phyloP scores from a whole-genome alignment of 2,888 invertebrate genomes.

The Pseudococcus viburni region DNA sequence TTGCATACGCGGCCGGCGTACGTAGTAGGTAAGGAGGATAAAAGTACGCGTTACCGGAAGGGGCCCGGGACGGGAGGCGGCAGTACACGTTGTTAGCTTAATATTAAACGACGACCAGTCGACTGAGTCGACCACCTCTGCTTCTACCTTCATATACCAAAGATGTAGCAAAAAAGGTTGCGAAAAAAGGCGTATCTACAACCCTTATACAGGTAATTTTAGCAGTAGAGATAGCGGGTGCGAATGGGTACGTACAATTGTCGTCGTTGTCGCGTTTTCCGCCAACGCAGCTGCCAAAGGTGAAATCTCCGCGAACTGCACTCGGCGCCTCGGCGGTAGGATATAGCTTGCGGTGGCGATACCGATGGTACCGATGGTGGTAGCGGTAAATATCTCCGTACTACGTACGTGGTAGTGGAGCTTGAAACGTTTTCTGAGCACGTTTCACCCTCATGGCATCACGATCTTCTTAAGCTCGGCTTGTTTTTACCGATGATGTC shows the following conservation, averaged over 20 bases:
- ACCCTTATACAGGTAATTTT: neutral
- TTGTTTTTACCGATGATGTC: conserved; percentile 14
- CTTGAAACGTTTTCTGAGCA: neutral
- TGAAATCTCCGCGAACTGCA: neutral
- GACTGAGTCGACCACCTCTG: too few species aligned
- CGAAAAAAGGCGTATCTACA: neutral
- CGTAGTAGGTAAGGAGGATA: neutral
- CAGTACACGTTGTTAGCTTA: neutral
- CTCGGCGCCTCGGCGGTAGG: too few species aligned
- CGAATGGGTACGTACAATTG: neutral
- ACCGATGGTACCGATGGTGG: neutral
- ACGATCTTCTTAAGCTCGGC: conserved; percentile 14
- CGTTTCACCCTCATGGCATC: conserved; percentile 22
- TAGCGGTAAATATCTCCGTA: neutral
- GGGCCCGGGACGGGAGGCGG: neutral
- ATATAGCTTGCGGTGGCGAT: too few species aligned
- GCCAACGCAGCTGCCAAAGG: neutral
- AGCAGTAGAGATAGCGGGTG: neutral
- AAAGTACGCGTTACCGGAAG: neutral
- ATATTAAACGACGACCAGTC: neutral
- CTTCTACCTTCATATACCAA: neutral
- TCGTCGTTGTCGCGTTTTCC: neutral
- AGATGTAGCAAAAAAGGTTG: neutral
- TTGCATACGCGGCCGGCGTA: neutral
- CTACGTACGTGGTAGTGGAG: neutral